Evolutionary conservation across 2,113 vertebrate genomes (phyloP).

Genomic region (Trematomus loennbergii): DNA sequence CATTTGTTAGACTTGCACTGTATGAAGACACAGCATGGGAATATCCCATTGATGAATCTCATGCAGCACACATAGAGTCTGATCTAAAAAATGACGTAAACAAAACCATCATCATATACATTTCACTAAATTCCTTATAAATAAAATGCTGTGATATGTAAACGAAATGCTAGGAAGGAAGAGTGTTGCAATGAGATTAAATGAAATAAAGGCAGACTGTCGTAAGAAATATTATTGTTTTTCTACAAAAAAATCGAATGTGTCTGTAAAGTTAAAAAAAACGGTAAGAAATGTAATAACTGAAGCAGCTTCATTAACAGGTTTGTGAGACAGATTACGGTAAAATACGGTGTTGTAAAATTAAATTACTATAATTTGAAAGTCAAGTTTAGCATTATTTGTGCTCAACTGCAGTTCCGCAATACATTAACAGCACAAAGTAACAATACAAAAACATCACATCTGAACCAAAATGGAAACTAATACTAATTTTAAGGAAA

Average conservation of each 20-base stretch:
- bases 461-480: background rate
- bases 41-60: no score
- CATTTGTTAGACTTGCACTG: background rate
- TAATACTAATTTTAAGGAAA: background rate
- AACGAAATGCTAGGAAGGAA: no score
- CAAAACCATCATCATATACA: background rate
- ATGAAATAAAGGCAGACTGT: no score
- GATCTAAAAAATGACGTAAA: background rate
- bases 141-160: background rate
- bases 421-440: background rate
- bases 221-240: no score
- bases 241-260: no score
- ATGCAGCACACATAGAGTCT: background rate
- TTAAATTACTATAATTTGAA: background rate
- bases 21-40: background rate
- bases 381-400: background rate
- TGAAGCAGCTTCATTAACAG: background rate
- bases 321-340: background rate
- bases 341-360: background rate
- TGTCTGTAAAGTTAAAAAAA: no score
- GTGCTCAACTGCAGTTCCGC: background rate
- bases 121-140: background rate
- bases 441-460: background rate
- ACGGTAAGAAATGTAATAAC: no score
- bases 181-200: no score